Evolutionary conservation across 2,797 vertebrate genomes (phyloP).

Genomic region (Borostomias antarcticus): DNA sequence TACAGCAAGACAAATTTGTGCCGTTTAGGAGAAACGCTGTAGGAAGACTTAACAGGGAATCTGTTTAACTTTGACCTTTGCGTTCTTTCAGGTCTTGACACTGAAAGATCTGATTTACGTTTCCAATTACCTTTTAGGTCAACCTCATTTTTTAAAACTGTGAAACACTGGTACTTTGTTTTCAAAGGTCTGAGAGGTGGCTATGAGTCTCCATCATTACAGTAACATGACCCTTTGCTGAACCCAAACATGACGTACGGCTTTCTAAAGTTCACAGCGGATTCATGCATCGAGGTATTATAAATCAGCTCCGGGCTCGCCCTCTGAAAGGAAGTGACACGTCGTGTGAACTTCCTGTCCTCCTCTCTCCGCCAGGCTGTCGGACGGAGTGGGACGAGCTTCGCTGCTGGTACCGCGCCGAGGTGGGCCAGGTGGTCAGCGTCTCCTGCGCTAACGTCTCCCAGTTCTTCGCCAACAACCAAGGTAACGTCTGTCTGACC

Average conservation of each 20-base stretch:
- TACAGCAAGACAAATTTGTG: no score
- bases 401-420: conserved; percentile 69
- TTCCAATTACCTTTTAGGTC: not conserved
- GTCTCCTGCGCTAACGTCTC: conserved; percentile 72
- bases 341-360: conserved; percentile 9
- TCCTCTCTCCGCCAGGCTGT: conserved; percentile 62
- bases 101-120: not conserved
- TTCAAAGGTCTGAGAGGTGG: not conserved
- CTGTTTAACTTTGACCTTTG: not conserved
- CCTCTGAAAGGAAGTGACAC: conserved; percentile 10
- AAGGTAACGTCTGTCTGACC: conserved; percentile 58
- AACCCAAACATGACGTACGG: not conserved
- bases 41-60: not conserved
- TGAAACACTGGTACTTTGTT: not conserved
- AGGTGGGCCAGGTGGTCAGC: conserved; percentile 70
- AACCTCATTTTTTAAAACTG: not conserved
- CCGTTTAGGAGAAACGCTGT: no score
- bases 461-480: conserved; percentile 68
- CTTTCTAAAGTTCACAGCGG: not conserved
- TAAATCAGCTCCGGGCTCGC: not conserved
- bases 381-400: conserved; percentile 70
- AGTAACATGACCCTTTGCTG: not conserved
- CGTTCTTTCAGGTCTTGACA: not conserved
- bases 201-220: not conserved
- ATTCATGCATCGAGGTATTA: not conserved